phyloP scores from a whole-genome alignment of 2,113 vertebrate genomes.

The Python bivittatus region DNA sequence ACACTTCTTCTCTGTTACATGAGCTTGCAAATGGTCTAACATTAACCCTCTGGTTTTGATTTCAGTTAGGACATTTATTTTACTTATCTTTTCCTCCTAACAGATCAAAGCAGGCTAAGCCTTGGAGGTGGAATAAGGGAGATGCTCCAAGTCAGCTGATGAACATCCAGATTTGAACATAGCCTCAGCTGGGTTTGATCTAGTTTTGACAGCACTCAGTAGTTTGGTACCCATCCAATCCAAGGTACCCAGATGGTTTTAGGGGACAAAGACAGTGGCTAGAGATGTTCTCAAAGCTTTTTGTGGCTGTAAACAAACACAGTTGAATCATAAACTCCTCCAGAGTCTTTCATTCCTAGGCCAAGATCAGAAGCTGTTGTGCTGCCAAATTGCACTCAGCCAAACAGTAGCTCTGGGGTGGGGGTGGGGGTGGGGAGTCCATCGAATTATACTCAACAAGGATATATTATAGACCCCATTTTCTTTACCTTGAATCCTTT shows the following conservation, averaged over 20 bases:
- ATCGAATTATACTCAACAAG: background rate
- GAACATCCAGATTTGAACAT: no score
- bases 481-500: background rate
- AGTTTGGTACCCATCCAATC: no score
- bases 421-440: background rate
- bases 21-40: background rate
- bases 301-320: background rate
- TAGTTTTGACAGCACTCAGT: no score
- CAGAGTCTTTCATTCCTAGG: background rate
- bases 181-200: no score
- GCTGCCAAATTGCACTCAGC: background rate
- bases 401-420: background rate
- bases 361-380: background rate
- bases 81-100: no score
- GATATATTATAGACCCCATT: background rate
- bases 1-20: background rate
- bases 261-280: background rate
- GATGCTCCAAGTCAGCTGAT: no score
- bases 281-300: background rate
- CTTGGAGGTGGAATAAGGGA: no score
- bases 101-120: no score
- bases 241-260: no score
- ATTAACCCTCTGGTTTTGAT: background rate
- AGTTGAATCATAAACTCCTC: background rate
- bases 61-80: no score